These are phyloP conservation scores for Saxicola maurus DNA, from an alignment of 2,797 vertebrate genomes.

Conservation along the genomic window DNA sequence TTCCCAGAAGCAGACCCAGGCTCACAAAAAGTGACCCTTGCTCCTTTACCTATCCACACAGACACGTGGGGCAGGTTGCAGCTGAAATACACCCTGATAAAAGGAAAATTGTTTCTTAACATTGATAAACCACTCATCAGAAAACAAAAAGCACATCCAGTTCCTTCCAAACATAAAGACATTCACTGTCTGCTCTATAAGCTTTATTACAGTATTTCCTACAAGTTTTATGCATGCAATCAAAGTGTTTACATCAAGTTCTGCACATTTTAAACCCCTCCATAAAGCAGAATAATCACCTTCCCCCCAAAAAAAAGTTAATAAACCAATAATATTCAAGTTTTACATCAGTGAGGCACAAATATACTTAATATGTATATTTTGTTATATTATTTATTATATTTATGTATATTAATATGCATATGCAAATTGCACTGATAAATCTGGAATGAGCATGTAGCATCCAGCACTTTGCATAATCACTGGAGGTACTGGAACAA, in stretches of 20 bases:
- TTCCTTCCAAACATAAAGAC: background rate
- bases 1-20: background rate
- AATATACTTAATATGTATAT: background rate
- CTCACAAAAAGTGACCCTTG: background rate
- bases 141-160: background rate
- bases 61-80: rapidly evolving
- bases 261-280: conserved; percentile 34
- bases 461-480: background rate
- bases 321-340: conserved; percentile 32
- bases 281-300: conserved; percentile 32
- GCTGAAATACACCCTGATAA: background rate
- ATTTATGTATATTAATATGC: background rate
- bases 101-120: background rate
- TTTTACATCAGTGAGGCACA: background rate
- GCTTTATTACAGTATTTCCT: conserved; percentile 27
- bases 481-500: background rate
- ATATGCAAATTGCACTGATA: conserved; percentile 4
- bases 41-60: background rate
- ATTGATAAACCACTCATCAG: background rate
- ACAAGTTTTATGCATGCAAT: conserved; percentile 19
- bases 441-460: background rate
- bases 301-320: background rate
- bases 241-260: background rate
- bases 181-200: conserved; percentile 5
- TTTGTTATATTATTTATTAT: too few species aligned